Percentiles rank a stretch among this genome's conserved stretches.
Conservation (phyloP, 1,140 invertebrate genomes). For the Mercenaria mercenaria region DNA sequence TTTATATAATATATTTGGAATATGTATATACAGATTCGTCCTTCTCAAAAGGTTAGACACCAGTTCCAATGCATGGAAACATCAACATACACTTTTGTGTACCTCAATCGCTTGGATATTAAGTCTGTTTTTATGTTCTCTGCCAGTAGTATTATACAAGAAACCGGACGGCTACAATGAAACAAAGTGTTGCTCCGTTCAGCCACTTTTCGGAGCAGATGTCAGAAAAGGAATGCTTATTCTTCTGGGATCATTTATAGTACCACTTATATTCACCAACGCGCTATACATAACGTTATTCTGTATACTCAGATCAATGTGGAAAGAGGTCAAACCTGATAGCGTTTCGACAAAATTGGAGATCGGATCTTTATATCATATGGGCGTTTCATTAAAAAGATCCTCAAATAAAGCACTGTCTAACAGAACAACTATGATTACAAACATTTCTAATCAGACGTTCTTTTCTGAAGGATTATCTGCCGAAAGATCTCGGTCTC, state of each 20-base stretch:
- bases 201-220: not conserved
- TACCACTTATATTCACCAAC: not conserved
- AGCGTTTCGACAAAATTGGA: too few relatives aligned
- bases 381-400: not conserved
- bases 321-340: not conserved
- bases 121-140: not conserved
- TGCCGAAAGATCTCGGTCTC: too few relatives aligned
- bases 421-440: not conserved
- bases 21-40: not conserved
- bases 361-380: not conserved
- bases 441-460: not conserved
- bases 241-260: not conserved
- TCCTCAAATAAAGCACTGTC: too few relatives aligned
- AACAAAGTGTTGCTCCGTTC: not conserved
- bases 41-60: not conserved
- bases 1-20: conserved; percentile 34
- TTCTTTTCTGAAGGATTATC: not conserved
- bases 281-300: not conserved
- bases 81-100: not conserved
- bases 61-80: not conserved
- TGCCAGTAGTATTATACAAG: not conserved
- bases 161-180: not conserved
- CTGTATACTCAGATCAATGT: not conserved
- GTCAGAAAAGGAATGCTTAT: not conserved
- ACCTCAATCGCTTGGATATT: not conserved